Percentiles rank a stretch among this genome's conserved stretches.
phyloP scores from a whole-genome alignment of 2,113 vertebrate genomes.

The Serranochromis macrocephalus region DNA sequence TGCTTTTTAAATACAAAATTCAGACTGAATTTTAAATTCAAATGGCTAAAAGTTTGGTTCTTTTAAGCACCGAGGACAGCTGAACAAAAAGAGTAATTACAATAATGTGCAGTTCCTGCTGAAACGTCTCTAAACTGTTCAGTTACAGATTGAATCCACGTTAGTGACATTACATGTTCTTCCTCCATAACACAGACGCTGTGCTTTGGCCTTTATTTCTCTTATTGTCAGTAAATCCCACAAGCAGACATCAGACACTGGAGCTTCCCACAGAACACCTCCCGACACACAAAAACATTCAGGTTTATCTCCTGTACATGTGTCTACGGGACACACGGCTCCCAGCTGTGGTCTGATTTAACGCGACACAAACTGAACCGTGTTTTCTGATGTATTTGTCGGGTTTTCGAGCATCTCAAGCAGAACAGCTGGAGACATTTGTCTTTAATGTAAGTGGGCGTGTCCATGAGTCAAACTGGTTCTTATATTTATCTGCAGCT shows the following conservation, averaged over 20 bases:
- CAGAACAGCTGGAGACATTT: neutral
- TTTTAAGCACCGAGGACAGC: neutral
- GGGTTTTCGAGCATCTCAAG: neutral
- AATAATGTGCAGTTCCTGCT: neutral
- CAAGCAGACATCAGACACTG: neutral
- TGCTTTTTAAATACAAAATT: neutral
- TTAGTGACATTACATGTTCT: neutral
- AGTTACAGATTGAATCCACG: neutral
- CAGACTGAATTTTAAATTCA: neutral
- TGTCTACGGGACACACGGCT: rapidly evolving
- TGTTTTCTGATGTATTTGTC: neutral
- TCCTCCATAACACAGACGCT: neutral
- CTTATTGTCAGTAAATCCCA: neutral
- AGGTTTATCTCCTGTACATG: neutral
- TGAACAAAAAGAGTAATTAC: neutral
- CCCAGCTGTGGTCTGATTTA: neutral
- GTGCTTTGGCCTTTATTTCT: neutral
- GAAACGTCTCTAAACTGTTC: neutral
- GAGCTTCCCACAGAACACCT: neutral
- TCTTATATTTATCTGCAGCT: neutral
- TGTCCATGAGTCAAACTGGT: neutral
- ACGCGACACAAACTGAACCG: neutral
- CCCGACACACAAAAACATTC: neutral
- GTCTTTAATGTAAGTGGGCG: neutral
- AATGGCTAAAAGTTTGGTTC: neutral